A percentile compares a stretch with the other conserved stretches of the same genome.
phyloP scores from a whole-genome alignment of 64 coral and sea anemone species.

The Exaiptasia diaphana region DNA sequence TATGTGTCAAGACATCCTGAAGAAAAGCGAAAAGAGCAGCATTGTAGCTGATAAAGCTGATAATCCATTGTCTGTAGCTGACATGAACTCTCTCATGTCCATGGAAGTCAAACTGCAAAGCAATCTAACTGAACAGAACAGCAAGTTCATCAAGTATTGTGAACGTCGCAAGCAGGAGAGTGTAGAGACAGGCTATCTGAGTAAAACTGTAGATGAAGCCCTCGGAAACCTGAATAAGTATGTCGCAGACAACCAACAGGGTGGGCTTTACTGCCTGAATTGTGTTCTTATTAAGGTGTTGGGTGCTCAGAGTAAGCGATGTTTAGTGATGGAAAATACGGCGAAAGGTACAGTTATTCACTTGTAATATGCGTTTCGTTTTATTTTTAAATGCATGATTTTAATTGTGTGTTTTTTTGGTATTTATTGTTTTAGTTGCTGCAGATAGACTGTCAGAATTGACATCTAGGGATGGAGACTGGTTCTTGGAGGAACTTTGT shows the following conservation, averaged over 20 bases:
- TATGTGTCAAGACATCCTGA: conserved; percentile 72
- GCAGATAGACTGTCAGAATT: conserved; percentile 78
- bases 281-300: conserved; percentile 84
- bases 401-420: neutral
- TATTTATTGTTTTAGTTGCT: conserved; percentile 70
- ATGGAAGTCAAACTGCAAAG: conserved; percentile 94
- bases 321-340: conserved; percentile 97
- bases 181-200: conserved; percentile 86
- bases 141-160: conserved; percentile 96
- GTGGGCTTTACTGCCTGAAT: conserved; percentile 40
- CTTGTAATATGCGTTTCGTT: neutral
- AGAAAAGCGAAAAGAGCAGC: conserved; percentile 49
- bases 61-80: conserved; percentile 49
- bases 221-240: conserved; percentile 72
- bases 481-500: conserved; percentile 95
- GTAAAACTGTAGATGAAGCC: conserved; percentile 81
- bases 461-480: conserved; percentile 92
- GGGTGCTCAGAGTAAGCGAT: conserved; percentile 80
- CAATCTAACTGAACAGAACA: conserved; percentile 92
- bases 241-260: conserved; percentile 69
- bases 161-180: conserved; percentile 96
- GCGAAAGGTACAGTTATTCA: conserved; percentile 60
- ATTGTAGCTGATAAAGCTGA: conserved; percentile 43
- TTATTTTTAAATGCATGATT: neutral
- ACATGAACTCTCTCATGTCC: conserved; percentile 78